Evolutionary conservation across 2,113 vertebrate species (phyloP), one percentile per base, ranked within the genome.

Genomic region (Indicator maculatus): DNA sequence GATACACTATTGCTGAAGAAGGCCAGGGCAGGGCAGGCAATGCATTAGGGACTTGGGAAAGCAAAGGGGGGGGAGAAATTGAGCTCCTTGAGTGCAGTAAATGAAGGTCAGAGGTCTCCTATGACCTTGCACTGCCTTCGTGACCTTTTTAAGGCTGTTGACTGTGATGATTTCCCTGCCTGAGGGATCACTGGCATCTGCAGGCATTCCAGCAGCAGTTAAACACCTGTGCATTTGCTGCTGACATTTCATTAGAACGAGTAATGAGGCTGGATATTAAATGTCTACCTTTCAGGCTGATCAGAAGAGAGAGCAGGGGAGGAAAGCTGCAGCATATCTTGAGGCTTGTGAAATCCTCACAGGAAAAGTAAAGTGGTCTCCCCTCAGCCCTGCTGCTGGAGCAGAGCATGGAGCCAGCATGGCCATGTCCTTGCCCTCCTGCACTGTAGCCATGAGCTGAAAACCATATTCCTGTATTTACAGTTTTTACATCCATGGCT

Each of bases 121-220:
- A 1, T 31, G 91, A 89, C 94, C 89, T 88, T 67, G 88, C 38
- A 0, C 67, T 93, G 93, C 91, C 78, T 90, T 75, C 7, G 2
- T 84, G 93, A 93, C 94, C 96, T 97, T 97, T 96, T 31, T 5
- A 11, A 94, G 79, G 71, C 95, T 71, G 78, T 67, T 93, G 92
- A 55, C 55, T 82, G 88, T 20, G 80, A 36, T 79, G 77, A 16
- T 94, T 86, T 95, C 80, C 65, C 88, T 91, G 95, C 92, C 92
- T 67, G 91, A 79, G 95, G 96, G 85, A 78, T 72, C 26, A 1
- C 86, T 84, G 91, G 91, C 89, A 56, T 93, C 86, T 70, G 83
- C 89, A 86, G 80, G 79, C 82, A 7, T 91, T 95, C 88, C 89
- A 86, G 84, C 70, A 61, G 91, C 91, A 72, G 8, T 92, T 94